Conservation (phyloP, 53 echinoderm and acorn worm genomes). For the Zoroaster sp. region DNA sequence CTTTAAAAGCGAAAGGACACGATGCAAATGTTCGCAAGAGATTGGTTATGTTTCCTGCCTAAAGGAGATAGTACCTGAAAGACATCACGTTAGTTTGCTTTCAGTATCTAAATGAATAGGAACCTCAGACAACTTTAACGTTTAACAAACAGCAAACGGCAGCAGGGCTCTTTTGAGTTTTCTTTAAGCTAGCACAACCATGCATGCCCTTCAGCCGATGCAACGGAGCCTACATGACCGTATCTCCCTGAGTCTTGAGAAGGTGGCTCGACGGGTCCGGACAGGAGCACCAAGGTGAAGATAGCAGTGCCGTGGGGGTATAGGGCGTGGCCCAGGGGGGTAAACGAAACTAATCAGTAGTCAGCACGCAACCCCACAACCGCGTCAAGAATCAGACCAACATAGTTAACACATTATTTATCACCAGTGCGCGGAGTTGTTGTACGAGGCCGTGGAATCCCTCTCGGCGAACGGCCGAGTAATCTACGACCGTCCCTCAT, state of each 20-base stretch:
- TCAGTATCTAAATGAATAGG: no score
- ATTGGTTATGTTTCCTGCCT: no score
- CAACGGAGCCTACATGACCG: not conserved
- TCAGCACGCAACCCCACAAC: constrained; percentile 3
- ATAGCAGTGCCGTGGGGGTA: not conserved
- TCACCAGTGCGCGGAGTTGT: not conserved
- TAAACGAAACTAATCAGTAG: not conserved
- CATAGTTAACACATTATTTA: not conserved
- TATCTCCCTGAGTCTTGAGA: not conserved
- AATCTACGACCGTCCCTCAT: constrained; percentile 18
- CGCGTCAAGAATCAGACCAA: constrained; percentile 32
- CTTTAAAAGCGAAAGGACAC: no score
- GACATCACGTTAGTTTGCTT: no score
- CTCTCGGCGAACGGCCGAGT: constrained; percentile 18
- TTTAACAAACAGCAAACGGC: not conserved
- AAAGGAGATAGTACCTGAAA: no score
- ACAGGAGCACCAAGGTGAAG: not conserved
- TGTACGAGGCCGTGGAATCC: not conserved
- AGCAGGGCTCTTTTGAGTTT: not conserved
- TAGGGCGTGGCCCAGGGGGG: not conserved
- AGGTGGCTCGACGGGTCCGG: not conserved
- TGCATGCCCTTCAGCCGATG: not conserved
- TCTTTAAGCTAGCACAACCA: not conserved
- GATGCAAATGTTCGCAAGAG: no score
- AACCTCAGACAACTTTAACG: no score